Base-by-base conservation (phyloP, 1,140 invertebrate species). In the Drosophila kepulauana region DNA sequence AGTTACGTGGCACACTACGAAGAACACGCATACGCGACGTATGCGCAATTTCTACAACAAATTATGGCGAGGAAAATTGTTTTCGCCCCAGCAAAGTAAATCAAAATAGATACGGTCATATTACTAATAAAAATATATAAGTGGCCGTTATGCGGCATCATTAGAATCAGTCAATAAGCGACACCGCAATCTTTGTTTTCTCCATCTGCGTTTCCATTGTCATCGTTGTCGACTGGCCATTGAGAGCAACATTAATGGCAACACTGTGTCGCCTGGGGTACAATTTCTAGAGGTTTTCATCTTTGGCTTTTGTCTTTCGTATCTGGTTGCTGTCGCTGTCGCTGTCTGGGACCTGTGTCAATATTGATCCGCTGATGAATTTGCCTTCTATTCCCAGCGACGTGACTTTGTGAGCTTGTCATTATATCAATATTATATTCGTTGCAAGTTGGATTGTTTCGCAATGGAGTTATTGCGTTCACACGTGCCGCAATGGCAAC, bases 81-180 rank as follows among this genome's bases (percentile, higher is more conserved):
- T 80, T 87, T 82, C 28, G 30, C 56, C 35, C 58, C 45, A 46
- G 58, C 51, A 76, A 76, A 68, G 77, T 82, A 81, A 85, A 88
- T 88, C 84, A 84, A 75, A 80, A 80, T 84, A 75, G 82, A 87
- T 88, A 74, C 62, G 73, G 45, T 65, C 41, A 78, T 51, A 76
- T 88, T 70, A 87, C 78, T 59, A 64, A 75, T 75, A 72, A 81
- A 89, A 85, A 88, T 87, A 74, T 85, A 88, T 88, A 88, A 89
- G 85, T 88, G 85, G 81, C 82, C 64, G 75, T 85, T 87, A 84
- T 75, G 65, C 64, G 69, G 57, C 64, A 79, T 81, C 81, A 84
- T 87, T 87, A 89, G 64, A 72, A 71, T 10, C 66, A 77, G 73
- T 87, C 70, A 81, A 82, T 78, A 82, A 72, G 68, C 59, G 43